A percentile compares a stretch with the other conserved stretches of the same genome.
Evolutionary conservation across 2,113 vertebrate species (phyloP).

Genomic region (Oreochromis tanganicae): DNA sequence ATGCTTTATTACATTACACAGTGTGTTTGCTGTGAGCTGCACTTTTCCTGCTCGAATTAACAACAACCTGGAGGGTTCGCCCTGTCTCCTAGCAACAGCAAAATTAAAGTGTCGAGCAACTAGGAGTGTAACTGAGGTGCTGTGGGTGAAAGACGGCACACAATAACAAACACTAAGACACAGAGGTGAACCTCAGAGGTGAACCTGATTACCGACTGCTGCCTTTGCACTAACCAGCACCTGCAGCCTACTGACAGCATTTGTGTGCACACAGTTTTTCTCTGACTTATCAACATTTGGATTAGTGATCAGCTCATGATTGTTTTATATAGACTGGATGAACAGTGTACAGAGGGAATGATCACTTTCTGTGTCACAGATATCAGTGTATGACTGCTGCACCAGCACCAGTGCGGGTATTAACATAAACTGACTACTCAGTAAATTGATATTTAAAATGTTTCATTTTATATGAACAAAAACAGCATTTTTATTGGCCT

Average conservation of each 20-base stretch:
- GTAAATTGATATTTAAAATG: background rate
- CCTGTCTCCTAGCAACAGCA: conserved; percentile 41
- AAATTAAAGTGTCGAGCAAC: background rate
- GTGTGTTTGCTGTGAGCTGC: background rate
- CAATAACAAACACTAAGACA: background rate
- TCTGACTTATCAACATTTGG: background rate
- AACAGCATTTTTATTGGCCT: background rate
- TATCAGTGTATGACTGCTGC: background rate
- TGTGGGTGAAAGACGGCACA: background rate
- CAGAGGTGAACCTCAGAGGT: background rate
- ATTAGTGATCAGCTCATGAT: background rate
- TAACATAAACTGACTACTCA: background rate
- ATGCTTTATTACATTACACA: background rate
- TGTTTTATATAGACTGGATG: background rate
- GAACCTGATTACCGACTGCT: background rate
- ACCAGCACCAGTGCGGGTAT: background rate
- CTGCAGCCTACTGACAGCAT: background rate
- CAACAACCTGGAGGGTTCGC: background rate
- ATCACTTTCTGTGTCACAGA: fast-evolving
- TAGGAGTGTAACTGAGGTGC: background rate
- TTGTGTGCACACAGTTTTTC: background rate
- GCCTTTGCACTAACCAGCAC: background rate
- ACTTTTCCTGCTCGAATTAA: background rate
- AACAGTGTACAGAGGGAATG: background rate
- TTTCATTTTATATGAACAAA: background rate